These are phyloP conservation scores for Oasisia sp. DNA, from an alignment of 2,888 invertebrate genomes.

Conservation along the genomic window DNA sequence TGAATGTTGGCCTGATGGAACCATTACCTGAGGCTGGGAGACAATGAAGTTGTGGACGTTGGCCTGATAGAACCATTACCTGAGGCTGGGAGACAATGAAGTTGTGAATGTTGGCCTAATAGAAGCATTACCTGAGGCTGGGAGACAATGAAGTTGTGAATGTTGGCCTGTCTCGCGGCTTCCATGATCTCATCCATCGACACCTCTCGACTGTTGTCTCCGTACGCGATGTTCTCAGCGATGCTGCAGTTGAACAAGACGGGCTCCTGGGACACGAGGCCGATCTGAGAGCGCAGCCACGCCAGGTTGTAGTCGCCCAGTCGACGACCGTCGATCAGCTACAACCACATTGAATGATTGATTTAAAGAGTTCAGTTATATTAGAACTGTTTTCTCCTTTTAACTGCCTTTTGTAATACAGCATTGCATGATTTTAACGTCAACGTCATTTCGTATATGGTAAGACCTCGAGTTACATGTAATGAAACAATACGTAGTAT, in stretches of 20 bases:
- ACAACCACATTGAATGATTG: background rate
- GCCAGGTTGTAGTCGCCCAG: slow-evolving; percentile 68
- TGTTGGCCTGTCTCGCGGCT: slow-evolving; percentile 42
- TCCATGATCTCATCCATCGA: slow-evolving; percentile 44
- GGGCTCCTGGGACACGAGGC: slow-evolving; percentile 40
- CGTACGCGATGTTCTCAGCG: slow-evolving; percentile 47
- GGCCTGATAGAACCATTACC: background rate
- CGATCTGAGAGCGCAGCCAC: slow-evolving; percentile 38
- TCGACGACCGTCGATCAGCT: background rate
- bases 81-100: background rate
- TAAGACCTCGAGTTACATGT: too few species aligned
- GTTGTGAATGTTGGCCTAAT: background rate
- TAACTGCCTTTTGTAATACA: too few species aligned
- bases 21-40: too few species aligned
- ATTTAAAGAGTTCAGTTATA: background rate
- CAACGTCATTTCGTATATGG: too few species aligned
- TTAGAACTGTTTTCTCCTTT: too few species aligned
- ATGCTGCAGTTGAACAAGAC: slow-evolving; percentile 38
- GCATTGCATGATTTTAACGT: too few species aligned
- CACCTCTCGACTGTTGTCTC: slow-evolving; percentile 43
- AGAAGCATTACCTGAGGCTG: background rate
- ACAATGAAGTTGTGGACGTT: too few species aligned
- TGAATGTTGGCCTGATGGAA: too few species aligned
- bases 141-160: background rate
- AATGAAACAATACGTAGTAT: too few species aligned